phyloP scores from a whole-genome alignment of 2,888 invertebrate genomes.

The Digitonthophagus gazella region DNA sequence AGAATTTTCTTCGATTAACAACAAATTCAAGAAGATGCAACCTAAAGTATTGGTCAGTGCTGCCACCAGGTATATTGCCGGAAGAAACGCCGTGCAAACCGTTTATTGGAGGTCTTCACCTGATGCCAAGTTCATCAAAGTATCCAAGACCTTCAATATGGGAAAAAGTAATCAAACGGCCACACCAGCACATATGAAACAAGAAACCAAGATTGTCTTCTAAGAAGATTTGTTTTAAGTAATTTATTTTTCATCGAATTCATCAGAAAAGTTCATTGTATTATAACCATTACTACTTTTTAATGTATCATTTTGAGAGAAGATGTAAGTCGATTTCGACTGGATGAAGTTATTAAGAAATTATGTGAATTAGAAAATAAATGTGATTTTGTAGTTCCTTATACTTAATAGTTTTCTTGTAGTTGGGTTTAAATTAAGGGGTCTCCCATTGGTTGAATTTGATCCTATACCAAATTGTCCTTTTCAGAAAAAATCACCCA shows the following conservation, averaged over 20 bases:
- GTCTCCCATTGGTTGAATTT: no score
- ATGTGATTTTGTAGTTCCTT: background rate
- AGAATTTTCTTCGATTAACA: background rate
- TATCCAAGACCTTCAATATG: conserved; percentile 44
- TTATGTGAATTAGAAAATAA: background rate
- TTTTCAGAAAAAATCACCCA: no score
- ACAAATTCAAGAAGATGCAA: conserved; percentile 44
- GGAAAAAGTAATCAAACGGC: conserved; percentile 24
- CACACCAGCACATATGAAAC: background rate
- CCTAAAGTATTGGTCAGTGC: conserved; percentile 61
- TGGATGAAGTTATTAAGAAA: background rate
- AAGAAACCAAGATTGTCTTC: conserved; percentile 6
- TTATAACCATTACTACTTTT: background rate
- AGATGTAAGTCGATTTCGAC: background rate
- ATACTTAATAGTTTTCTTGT: no score
- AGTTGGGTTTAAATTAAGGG: no score
- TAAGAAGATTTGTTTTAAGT: background rate
- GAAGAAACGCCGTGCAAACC: conserved; percentile 72
- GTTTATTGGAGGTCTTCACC: conserved; percentile 70
- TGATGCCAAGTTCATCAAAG: conserved; percentile 43
- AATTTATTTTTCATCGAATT: background rate
- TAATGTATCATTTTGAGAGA: no score
- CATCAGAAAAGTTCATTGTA: background rate
- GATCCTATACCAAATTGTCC: no score
- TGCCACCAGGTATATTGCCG: conserved; percentile 70